phyloP scores from a whole-genome alignment of 2,113 vertebrate genomes.

The Puma concolor region DNA sequence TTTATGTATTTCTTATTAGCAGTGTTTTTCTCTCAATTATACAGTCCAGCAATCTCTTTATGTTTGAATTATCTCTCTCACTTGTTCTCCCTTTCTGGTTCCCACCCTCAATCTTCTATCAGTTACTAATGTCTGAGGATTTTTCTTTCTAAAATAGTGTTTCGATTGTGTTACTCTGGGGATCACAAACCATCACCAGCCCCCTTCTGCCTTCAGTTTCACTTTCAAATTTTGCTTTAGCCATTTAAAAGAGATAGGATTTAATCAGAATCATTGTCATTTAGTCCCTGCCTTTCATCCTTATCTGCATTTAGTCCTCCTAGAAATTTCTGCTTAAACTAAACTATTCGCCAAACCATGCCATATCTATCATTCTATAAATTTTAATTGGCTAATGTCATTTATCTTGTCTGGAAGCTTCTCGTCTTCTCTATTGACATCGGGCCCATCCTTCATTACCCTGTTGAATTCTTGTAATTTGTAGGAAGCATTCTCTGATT shows the following conservation, averaged over 20 bases:
- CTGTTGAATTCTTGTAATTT: background rate
- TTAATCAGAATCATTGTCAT: background rate
- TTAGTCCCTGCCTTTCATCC: background rate
- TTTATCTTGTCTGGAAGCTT: background rate
- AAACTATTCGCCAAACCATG: background rate
- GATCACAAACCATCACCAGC: background rate
- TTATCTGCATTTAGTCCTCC: background rate
- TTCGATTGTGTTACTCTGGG: background rate
- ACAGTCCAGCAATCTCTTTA: background rate
- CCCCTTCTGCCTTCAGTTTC: background rate
- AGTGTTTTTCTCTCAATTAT: background rate
- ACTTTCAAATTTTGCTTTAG: background rate
- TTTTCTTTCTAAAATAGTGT: background rate
- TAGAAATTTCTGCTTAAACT: background rate
- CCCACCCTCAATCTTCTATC: background rate
- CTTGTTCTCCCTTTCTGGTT: background rate
- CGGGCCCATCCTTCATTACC: background rate
- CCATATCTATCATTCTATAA: background rate
- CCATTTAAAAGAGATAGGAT: background rate
- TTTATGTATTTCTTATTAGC: background rate
- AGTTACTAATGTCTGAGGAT: background rate
- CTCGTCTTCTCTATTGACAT: background rate
- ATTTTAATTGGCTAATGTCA: background rate
- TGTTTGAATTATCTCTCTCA: background rate
- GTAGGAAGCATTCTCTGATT: background rate